phyloP scores from a whole-genome alignment of 1,140 invertebrate species.

The Drosophila busckii region DNA sequence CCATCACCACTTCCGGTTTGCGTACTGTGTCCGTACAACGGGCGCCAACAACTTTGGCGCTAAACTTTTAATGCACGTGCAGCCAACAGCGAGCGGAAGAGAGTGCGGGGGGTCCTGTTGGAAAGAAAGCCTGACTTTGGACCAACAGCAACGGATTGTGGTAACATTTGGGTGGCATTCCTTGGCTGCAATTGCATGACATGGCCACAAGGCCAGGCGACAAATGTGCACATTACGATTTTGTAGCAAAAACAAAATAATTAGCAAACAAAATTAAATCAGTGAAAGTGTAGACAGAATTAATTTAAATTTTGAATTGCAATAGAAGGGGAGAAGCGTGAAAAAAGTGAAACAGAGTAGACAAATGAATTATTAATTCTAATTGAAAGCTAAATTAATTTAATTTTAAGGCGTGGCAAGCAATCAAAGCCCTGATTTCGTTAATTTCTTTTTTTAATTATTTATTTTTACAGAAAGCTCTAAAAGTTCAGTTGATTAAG shows the following conservation, averaged over 20 bases:
- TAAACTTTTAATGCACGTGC: conserved; percentile 54
- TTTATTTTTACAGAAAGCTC: too few relatives aligned
- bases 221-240: not conserved
- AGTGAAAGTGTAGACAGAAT: too few relatives aligned
- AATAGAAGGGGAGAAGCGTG: too few relatives aligned
- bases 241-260: not conserved
- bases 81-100: conserved; percentile 4
- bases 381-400: too few relatives aligned
- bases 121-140: conserved; percentile 15
- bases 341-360: too few relatives aligned
- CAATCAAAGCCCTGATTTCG: too few relatives aligned
- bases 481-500: too few relatives aligned
- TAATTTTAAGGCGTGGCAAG: too few relatives aligned
- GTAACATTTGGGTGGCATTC: conserved; percentile 13
- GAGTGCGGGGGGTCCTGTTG: not conserved
- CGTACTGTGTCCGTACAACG: conserved; percentile 23
- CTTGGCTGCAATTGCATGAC: conserved; percentile 13
- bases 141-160: conserved; percentile 29
- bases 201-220: conserved; percentile 9
- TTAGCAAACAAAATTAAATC: not conserved
- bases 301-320: too few relatives aligned
- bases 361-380: too few relatives aligned
- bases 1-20: conserved; percentile 63
- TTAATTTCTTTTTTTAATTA: too few relatives aligned
- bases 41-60: conserved; percentile 38